A percentile compares a stretch with the other conserved stretches of the same genome.
These are phyloP conservation scores for Hippoglossus hippoglossus DNA, from an alignment of 2,797 vertebrate genomes.

Conservation along the genomic window DNA sequence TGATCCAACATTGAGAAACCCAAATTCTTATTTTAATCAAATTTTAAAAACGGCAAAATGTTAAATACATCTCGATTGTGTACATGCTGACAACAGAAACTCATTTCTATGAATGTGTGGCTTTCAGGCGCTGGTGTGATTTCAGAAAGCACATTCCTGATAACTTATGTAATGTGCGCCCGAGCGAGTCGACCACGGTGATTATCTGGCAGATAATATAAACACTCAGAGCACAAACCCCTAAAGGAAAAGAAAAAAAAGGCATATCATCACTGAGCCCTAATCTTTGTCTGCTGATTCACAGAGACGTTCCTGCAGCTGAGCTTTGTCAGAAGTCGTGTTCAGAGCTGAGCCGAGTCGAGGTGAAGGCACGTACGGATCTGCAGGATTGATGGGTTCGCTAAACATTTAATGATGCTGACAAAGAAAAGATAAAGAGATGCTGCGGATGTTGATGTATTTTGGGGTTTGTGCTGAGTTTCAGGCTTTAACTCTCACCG, in stretches of 20 bases:
- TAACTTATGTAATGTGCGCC: slow-evolving; percentile 9
- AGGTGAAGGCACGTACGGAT: slow-evolving; percentile 32
- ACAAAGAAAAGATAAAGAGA: background rate
- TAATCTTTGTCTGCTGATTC: slow-evolving; percentile 35
- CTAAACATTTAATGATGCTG: slow-evolving; percentile 28
- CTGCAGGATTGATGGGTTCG: slow-evolving; percentile 31
- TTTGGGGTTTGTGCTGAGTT: slow-evolving; percentile 26
- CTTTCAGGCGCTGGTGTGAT: slow-evolving; percentile 8
- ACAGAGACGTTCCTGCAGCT: slow-evolving; percentile 28
- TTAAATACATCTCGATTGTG: background rate
- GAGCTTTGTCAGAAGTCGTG: slow-evolving; percentile 12
- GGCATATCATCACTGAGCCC: slow-evolving; percentile 33
- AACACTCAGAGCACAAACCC: slow-evolving; percentile 37
- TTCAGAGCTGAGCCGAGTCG: slow-evolving; percentile 26
- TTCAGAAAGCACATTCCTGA: slow-evolving; percentile 25
- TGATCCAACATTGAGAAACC: no score
- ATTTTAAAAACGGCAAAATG: no score
- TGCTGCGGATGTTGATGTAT: slow-evolving; percentile 20
- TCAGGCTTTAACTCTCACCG: background rate
- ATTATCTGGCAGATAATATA: slow-evolving; percentile 49
- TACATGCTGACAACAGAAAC: slow-evolving; percentile 7
- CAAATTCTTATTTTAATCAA: no score
- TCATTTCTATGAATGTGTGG: slow-evolving; percentile 21
- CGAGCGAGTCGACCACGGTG: slow-evolving; percentile 27
- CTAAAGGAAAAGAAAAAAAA: slow-evolving; percentile 7